Conservation (phyloP, 2,888 invertebrate genomes). For the Scaptodrosophila latifasciaeformis region DNA sequence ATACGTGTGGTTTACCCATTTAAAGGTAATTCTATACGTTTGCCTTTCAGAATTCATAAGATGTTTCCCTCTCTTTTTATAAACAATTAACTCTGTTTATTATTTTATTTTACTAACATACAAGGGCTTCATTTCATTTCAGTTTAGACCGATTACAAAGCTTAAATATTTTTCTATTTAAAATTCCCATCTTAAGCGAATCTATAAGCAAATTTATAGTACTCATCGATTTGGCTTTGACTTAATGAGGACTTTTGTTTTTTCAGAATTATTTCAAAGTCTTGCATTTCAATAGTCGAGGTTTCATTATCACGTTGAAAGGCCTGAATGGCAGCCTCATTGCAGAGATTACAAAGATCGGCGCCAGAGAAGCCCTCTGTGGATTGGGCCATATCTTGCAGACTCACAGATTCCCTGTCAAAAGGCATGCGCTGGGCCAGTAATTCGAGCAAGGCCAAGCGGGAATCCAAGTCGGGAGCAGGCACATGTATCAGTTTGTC, state of each 20-base stretch:
- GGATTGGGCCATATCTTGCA: constrained; percentile 74
- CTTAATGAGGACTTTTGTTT: constrained; percentile 75
- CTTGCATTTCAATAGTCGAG: constrained; percentile 61
- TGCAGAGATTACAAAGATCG: constrained; percentile 79
- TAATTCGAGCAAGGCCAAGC: constrained; percentile 76
- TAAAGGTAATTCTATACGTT: too few relatives aligned
- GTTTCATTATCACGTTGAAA: constrained; percentile 76
- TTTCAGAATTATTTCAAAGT: constrained; percentile 74
- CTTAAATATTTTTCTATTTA: too few relatives aligned
- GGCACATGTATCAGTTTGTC: constrained; percentile 80
- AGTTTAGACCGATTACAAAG: too few relatives aligned
- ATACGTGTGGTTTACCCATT: too few relatives aligned
- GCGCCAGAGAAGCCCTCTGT: constrained; percentile 80
- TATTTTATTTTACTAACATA: too few relatives aligned
- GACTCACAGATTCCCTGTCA: constrained; percentile 68
- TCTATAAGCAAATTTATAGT: constrained; percentile 68
- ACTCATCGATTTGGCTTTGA: constrained; percentile 71
- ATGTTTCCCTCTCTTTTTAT: too few relatives aligned
- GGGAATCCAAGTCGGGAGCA: constrained; percentile 77
- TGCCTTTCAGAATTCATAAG: too few relatives aligned
- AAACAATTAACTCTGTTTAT: too few relatives aligned
- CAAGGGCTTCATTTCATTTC: too few relatives aligned
- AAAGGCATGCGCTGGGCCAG: constrained; percentile 76
- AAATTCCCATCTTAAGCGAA: too few relatives aligned
- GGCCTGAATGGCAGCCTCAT: constrained; percentile 79